Conservation (phyloP, 2,888 invertebrate species). For the Lasioglossum figueresi region DNA sequence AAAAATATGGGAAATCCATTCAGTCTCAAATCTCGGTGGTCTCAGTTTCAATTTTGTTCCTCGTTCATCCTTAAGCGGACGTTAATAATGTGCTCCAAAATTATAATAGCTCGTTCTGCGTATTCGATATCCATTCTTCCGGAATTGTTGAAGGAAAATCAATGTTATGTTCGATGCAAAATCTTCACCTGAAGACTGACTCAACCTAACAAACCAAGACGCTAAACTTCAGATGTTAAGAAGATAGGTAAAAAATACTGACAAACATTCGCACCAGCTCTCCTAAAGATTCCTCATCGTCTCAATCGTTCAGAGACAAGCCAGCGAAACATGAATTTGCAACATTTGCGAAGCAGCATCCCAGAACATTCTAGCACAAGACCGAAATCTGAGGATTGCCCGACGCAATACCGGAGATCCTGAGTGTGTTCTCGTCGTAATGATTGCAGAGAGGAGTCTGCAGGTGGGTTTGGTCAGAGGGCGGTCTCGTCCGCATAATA, state of each 20-base stretch:
- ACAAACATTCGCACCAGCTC: background rate
- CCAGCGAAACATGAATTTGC: background rate
- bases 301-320: background rate
- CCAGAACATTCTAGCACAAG: background rate
- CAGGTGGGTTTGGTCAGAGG: constrained; percentile 2
- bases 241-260: background rate
- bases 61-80: background rate
- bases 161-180: background rate
- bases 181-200: too few species aligned
- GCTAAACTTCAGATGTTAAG: too few species aligned
- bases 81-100: background rate
- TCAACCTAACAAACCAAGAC: background rate
- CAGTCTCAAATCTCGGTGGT: background rate
- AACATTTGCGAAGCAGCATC: background rate
- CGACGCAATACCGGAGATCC: background rate
- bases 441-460: background rate
- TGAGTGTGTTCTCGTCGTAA: constrained; percentile 16
- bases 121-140: background rate
- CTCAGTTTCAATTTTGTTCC: background rate
- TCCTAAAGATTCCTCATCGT: background rate
- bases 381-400: background rate
- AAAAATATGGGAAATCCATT: background rate
- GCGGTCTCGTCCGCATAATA: constrained; percentile 25
- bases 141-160: background rate
- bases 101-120: background rate